phyloP scores from a whole-genome alignment of 1,140 invertebrate genomes.

The Chrysopa pallens region DNA sequence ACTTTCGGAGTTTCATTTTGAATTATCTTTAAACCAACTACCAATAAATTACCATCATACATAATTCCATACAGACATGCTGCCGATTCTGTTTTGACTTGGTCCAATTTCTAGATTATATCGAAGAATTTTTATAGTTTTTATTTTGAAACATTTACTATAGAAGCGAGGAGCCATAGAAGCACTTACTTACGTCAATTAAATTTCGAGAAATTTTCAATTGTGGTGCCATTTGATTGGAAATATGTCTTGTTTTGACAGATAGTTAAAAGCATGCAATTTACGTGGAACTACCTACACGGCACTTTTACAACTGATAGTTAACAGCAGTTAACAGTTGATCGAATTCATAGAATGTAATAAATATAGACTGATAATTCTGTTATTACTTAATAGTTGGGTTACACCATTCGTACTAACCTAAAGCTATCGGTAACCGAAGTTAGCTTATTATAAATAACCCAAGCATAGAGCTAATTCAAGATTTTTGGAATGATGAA shows the following conservation, averaged over 20 bases:
- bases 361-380: no score
- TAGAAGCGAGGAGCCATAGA: no score
- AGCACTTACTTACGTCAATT: not conserved
- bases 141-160: conserved; percentile 1
- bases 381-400: no score
- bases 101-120: conserved; percentile 32
- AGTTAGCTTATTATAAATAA: no score
- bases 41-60: conserved; percentile 44
- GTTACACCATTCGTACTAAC: no score
- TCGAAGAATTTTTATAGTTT: conserved; percentile 5
- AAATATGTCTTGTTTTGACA: not conserved
- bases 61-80: conserved; percentile 56
- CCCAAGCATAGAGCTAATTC: no score
- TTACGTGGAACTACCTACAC: no score
- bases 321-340: no score
- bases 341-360: no score
- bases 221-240: not conserved
- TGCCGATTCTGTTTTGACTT: conserved; percentile 31
- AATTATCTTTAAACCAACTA: conserved; percentile 43
- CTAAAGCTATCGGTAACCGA: no score
- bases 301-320: no score
- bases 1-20: conserved; percentile 32
- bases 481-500: no score
- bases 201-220: not conserved
- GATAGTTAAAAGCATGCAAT: not conserved